Conservation (phyloP, 2,888 invertebrate species). For the Apeira syringaria region DNA sequence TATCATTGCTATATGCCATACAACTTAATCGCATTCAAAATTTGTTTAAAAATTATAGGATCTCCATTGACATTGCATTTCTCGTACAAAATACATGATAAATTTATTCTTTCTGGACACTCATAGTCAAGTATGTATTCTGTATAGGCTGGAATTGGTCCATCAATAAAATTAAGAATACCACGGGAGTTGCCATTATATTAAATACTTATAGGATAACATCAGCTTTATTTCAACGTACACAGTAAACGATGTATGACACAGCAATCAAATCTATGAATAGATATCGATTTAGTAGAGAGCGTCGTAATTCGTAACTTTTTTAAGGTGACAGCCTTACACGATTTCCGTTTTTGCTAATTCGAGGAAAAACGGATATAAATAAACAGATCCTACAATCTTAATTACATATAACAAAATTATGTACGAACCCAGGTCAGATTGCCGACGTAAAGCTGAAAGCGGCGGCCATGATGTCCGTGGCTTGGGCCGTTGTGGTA, state of each 20-base stretch:
- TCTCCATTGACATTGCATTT: too few species aligned
- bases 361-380: constrained; percentile 47
- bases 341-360: constrained; percentile 37
- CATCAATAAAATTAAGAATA: too few species aligned
- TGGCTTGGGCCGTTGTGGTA: constrained; percentile 90
- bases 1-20: too few species aligned
- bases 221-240: background rate
- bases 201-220: too few species aligned
- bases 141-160: too few species aligned
- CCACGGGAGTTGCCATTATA: too few species aligned
- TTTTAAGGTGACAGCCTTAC: constrained; percentile 24
- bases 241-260: background rate
- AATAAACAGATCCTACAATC: constrained; percentile 59
- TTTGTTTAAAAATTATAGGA: too few species aligned
- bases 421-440: constrained; percentile 95
- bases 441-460: constrained; percentile 98
- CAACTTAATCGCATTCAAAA: too few species aligned
- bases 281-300: constrained; percentile 6
- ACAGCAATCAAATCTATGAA: background rate
- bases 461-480: constrained; percentile 90
- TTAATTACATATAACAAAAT: constrained; percentile 67
- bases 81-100: too few species aligned
- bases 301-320: constrained; percentile 6
- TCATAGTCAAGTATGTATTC: too few species aligned
- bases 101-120: too few species aligned